phyloP scores from a whole-genome alignment of 1,140 invertebrate genomes.

The Rhopalosiphum padi region DNA sequence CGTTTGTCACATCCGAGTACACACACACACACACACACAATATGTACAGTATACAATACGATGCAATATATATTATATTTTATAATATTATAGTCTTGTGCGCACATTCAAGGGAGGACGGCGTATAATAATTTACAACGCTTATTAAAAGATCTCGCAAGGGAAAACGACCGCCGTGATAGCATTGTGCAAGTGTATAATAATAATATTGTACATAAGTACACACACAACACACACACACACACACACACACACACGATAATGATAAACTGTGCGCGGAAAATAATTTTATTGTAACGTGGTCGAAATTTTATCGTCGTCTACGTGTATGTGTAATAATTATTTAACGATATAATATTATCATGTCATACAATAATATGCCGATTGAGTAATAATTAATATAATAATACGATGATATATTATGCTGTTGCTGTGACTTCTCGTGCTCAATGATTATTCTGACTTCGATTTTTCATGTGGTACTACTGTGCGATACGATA shows the following conservation, averaged over 20 bases:
- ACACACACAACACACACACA: not conserved
- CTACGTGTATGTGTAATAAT: not conserved
- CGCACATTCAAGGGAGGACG: not conserved
- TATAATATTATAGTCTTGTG: not conserved
- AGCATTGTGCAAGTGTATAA: not conserved
- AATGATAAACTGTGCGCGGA: not conserved
- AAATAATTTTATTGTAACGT: not conserved
- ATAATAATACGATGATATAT: too few relatives aligned
- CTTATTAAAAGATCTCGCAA: conserved; percentile 24
- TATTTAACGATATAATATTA: too few relatives aligned
- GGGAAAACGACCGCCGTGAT: conserved; percentile 13
- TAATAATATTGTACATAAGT: not conserved
- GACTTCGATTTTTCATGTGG: too few relatives aligned
- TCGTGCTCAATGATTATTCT: too few relatives aligned
- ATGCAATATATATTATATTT: not conserved
- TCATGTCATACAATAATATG: too few relatives aligned
- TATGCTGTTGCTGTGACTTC: too few relatives aligned
- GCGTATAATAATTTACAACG: conserved; percentile 23
- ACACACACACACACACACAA: not conserved
- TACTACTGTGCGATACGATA: too few relatives aligned
- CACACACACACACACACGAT: not conserved
- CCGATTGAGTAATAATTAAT: too few relatives aligned
- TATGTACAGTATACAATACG: not conserved
- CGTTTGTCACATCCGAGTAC: not conserved
- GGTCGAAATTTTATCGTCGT: not conserved